Evolutionary conservation across 1,140 invertebrate genomes (phyloP).

Genomic region (Drosophila virilis): DNA sequence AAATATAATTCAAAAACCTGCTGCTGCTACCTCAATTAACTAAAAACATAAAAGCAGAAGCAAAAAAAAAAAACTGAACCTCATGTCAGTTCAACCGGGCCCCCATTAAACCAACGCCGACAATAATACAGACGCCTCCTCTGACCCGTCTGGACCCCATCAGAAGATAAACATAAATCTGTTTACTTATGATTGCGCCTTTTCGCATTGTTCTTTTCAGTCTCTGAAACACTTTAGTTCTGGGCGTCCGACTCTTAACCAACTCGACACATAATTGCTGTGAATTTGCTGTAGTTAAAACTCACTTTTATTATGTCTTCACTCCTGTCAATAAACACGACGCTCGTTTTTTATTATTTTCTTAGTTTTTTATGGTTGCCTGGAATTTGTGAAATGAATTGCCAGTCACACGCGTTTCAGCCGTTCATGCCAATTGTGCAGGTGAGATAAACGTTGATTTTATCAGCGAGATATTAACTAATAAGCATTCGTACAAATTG

Average conservation of each 20-base stretch:
- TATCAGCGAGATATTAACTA: slow-evolving; percentile 18
- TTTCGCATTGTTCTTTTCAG: slow-evolving; percentile 24
- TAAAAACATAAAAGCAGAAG: slow-evolving; percentile 41
- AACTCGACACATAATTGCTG: slow-evolving; percentile 35
- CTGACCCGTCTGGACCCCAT: slow-evolving; percentile 16
- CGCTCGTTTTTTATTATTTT: slow-evolving; percentile 24
- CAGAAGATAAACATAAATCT: slow-evolving; percentile 43
- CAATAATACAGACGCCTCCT: slow-evolving; percentile 9
- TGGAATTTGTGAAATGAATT: slow-evolving; percentile 43
- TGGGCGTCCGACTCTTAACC: slow-evolving; percentile 27
- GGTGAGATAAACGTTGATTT: slow-evolving; percentile 19
- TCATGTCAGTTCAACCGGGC: slow-evolving; percentile 32
- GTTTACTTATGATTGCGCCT: slow-evolving; percentile 17
- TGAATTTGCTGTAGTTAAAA: slow-evolving; percentile 41
- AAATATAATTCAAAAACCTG: slow-evolving; percentile 43
- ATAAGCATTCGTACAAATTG: no score
- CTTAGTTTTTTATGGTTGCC: slow-evolving; percentile 28
- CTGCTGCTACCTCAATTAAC: slow-evolving; percentile 49
- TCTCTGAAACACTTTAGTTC: background rate
- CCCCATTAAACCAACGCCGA: slow-evolving; percentile 46
- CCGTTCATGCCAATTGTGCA: slow-evolving; percentile 16
- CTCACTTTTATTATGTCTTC: slow-evolving; percentile 40
- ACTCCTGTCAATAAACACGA: slow-evolving; percentile 36
- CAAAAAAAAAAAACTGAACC: slow-evolving; percentile 28
- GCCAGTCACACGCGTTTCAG: slow-evolving; percentile 30